Evolutionary conservation across 2,797 vertebrate genomes (phyloP), one percentile per base, ranked within the genome.

Genomic region (Pitangus sulphuratus): DNA sequence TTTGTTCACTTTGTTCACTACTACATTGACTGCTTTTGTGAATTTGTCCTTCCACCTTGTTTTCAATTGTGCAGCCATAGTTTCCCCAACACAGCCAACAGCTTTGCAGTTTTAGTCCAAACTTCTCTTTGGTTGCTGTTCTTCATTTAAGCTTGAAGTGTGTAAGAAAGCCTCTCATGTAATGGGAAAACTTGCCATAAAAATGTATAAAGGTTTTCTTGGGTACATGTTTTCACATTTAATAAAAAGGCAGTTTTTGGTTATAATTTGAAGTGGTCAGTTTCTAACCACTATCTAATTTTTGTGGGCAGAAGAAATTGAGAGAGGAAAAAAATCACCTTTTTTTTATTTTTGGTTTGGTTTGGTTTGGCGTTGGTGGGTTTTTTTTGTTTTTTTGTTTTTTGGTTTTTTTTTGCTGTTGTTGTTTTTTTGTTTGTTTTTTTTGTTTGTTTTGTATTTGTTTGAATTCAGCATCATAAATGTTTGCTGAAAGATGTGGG

Each of bases 91-190:
- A 95, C 93, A 88, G 90, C 68, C 94, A 93, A 76, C 85, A 95
- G 95, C 84, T 94, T 97, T 86, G 76, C 79, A 81, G 20, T 95
- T 96, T 97, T 94, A 95, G 87, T 93, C 91, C 95, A 97, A 91
- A 95, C 93, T 94, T 97, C 87, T 97, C 84, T 97, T 96, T 86
- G 81, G 94, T 91, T 16, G 26, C 72, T 94, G 54, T 97, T 96
- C 78, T 69, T 92, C 74, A 87, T 93, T 93, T 87, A 70, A 80
- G 76, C 94, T 95, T 97, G 91, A 96, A 98, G 98, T 88, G 97
- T 98, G 97, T 98, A 98, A 98, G 97, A 94, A 97, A 96, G 89
- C 93, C 96, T 95, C 95, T 98, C 97, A 90, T 98, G 97, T 98
- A 98, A 98, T 98, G 95, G 92, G 95, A 97, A 97, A 96, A 96